Percentiles rank a stretch among this genome's conserved stretches.
These are phyloP conservation scores for Teinopalpus imperialis DNA, from an alignment of 2,888 invertebrate species.

Conservation along the genomic window DNA sequence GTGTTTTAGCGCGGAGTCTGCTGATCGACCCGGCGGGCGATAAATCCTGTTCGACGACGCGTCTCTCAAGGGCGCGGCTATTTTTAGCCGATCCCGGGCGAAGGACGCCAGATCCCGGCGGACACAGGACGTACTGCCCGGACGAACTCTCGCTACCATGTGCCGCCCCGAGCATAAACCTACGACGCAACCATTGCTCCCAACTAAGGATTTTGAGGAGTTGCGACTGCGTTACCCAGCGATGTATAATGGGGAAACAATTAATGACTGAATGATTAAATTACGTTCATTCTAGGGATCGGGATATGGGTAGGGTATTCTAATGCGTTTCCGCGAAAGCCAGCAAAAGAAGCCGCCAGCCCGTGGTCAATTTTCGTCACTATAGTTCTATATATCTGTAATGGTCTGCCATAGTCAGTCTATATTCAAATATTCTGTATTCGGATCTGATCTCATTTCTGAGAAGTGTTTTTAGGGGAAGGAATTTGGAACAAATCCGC, in stretches of 20 bases:
- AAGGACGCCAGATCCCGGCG: constrained; percentile 56
- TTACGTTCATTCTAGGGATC: too few relatives aligned
- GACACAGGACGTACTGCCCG: constrained; percentile 48
- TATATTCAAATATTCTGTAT: constrained; percentile 4
- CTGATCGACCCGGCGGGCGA: constrained; percentile 41
- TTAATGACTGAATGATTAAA: too few relatives aligned
- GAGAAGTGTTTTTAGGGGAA: constrained; percentile 1
- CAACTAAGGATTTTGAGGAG: background rate
- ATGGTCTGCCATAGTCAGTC: background rate
- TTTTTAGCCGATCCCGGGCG: constrained; percentile 65
- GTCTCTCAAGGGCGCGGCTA: constrained; percentile 71
- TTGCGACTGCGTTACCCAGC: background rate
- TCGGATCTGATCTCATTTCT: constrained; percentile 8
- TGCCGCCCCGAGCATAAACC: constrained; percentile 13
- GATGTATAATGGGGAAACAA: constrained; percentile 10
- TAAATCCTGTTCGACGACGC: constrained; percentile 71
- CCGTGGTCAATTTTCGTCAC: too few relatives aligned
- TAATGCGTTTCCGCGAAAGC: constrained; percentile 58
- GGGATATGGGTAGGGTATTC: too few relatives aligned
- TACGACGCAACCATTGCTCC: constrained; percentile 18
- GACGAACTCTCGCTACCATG: constrained; percentile 37
- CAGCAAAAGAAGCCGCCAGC: constrained; percentile 30
- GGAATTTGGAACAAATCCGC: constrained; percentile 17
- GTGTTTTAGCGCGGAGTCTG: constrained; percentile 18
- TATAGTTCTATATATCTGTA: background rate